Evolutionary conservation across 37 sponge, comb jelly and placozoan genomes (phyloP), one percentile per base, ranked within the genome.

Genomic region (Petrosia ficiformis): DNA sequence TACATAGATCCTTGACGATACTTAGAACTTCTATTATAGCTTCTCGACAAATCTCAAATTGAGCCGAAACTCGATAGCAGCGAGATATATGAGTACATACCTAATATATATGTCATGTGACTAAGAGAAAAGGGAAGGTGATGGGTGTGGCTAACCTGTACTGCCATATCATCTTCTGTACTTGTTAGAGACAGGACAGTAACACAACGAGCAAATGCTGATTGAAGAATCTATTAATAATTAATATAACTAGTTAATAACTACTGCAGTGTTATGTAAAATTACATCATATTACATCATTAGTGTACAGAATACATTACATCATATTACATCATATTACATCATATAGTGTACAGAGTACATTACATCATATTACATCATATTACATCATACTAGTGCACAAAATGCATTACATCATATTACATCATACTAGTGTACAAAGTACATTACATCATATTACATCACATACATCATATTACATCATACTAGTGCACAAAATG

Each of bases 41-140:
- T 42, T 90, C 99, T 14, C 96, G 54, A 56, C 97, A 96, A 0
- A 80, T 72, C 57, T 98, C 99, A 87, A 98, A 98, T 71, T 93
- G 94, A n/a, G 94, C 94, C 14, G 94, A 90, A 44, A 90, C 99
- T 31, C 89, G 44, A 74, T 83, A 98, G 80, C 99, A 98, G 39
- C 89, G 83, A 37, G 80, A 80, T 64, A 98, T 88, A 82, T 95
- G 84, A 0, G 83, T 84, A 40, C 94, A 93, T 24, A 97, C 94
- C 77, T 76, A 58, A 14, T n/a, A 48, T 16, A 48, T 16, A 48
- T 10, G 54, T 48, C 54, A 48, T 16, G 16, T 61, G 26, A 61
- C 14, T 48, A 48, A 48, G 8, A 48, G 54, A 19, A n/a, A 11
- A 36, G 30, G 31, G 54, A 31, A 14, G 30, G n/a, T 32, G 8